These are phyloP conservation scores for Spondyliosoma cantharus DNA, from an alignment of 2,797 vertebrate genomes.

Conservation along the genomic window DNA sequence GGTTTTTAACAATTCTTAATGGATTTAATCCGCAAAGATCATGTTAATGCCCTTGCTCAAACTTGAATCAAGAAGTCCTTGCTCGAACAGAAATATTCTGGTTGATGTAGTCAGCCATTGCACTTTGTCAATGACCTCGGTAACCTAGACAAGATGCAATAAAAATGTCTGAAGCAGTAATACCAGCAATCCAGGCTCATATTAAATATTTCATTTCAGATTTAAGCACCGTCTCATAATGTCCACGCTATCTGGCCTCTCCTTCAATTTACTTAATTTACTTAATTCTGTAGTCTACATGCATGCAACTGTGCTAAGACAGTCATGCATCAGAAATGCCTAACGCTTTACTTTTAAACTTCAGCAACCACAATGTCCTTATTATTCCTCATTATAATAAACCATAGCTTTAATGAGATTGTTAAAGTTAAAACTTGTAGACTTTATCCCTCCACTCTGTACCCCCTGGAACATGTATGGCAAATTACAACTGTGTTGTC, in stretches of 20 bases:
- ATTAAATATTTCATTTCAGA: slow-evolving; percentile 9
- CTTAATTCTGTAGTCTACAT: not conserved
- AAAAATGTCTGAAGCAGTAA: not conserved
- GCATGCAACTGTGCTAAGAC: not conserved
- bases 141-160: slow-evolving; percentile 1
- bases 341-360: not conserved
- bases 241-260: too few relatives aligned
- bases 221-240: not conserved
- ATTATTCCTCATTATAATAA: too few relatives aligned
- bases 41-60: not conserved
- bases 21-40: slow-evolving; percentile 3
- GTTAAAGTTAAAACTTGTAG: too few relatives aligned
- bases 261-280: not conserved
- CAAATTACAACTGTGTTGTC: too few relatives aligned
- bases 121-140: slow-evolving; percentile 2
- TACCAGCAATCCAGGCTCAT: not conserved
- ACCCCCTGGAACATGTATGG: too few relatives aligned
- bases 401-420: too few relatives aligned
- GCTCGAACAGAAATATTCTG: not conserved
- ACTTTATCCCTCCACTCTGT: too few relatives aligned
- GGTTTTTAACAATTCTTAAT: too few relatives aligned
- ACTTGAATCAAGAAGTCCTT: not conserved
- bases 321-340: not conserved
- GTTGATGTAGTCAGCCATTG: not conserved
- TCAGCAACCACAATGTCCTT: not conserved